Evolutionary conservation across 2,888 invertebrate genomes (phyloP), one percentile per base, ranked within the genome.

Genomic region (Diploptera punctata): DNA sequence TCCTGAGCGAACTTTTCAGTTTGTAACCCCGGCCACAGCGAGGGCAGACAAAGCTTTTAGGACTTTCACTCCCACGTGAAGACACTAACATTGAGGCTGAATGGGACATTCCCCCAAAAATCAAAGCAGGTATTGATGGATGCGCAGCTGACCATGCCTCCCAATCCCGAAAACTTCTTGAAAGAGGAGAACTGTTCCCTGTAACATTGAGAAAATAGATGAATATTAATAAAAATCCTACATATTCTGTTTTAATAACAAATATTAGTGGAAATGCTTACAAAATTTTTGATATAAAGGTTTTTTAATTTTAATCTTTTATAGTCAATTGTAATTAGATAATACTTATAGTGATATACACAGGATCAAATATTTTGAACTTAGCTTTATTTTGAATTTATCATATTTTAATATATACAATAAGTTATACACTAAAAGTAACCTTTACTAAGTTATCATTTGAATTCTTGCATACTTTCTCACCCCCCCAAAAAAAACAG

Each of bases 21-120:
- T 94, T 94, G 85, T 95, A 95, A 76, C 92, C 90, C 77, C 94
- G 88, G 75, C 93, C 93, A 84, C 95, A 95, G 79, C 92, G 92
- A 70, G 91, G 89, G 83, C 93, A 93, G 73, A 79, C 78, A 79
- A 79, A 73, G 76, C 76, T 74, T 67, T 76, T 67, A 18, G 65
- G 54, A 43, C 31, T 44, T 19, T 33, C 49, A 31, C 18, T 47
- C n/a, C 31, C 31, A 26, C 33, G 65, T 21, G 71, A 38, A 33
- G 71, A 62, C 31, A 52, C 43, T 26, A 68, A 21, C 18, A 68
- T 18, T 24, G 68, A 21, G 18, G 69, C 38, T 4, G 44, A 61
- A 24, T 31, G 61, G 18, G 70, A 29, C 72, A 72, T 29, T 16
- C 61, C 68, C 21, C 70, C 67, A 33, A 73, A 71, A 18, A 75